phyloP scores from a whole-genome alignment of 2,888 invertebrate species.

The Aromia moschata region DNA sequence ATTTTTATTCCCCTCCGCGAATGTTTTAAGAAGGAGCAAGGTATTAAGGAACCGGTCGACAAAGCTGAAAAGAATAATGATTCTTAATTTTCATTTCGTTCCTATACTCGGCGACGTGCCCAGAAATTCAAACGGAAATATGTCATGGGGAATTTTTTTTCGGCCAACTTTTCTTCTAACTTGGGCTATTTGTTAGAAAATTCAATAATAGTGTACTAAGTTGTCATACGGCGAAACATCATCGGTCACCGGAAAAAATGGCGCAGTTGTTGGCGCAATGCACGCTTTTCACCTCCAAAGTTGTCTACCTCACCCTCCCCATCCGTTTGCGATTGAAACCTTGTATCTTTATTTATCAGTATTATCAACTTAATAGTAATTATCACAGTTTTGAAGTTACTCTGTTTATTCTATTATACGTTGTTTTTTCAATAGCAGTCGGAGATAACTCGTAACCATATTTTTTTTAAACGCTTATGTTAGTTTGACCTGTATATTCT shows the following conservation, averaged over 20 bases:
- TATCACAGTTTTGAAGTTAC: too few species aligned
- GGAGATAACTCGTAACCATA: too few species aligned
- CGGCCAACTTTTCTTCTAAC: conserved; percentile 59
- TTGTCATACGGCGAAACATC: conserved; percentile 62
- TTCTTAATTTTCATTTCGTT: conserved; percentile 65
- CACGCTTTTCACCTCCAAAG: conserved; percentile 16
- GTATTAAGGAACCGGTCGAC: conserved; percentile 62
- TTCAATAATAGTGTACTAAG: conserved; percentile 63
- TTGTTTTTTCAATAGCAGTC: too few species aligned
- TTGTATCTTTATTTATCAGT: too few species aligned
- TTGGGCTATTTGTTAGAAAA: conserved; percentile 63
- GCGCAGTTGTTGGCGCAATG: conserved; percentile 46
- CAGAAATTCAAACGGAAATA: conserved; percentile 60
- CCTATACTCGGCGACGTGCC: conserved; percentile 62
- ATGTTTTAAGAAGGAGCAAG: conserved; percentile 61
- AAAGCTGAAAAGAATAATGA: conserved; percentile 65
- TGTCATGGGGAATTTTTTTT: conserved; percentile 61
- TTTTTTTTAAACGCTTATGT: too few species aligned
- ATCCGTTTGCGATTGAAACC: not conserved
- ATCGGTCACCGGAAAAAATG: conserved; percentile 62
- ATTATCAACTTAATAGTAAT: too few species aligned
- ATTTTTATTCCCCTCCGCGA: conserved; percentile 61
- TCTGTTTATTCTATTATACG: too few species aligned
- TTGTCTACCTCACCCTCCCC: conserved; percentile 10
- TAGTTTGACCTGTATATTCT: too few species aligned